phyloP scores from a whole-genome alignment of 1,140 invertebrate species.

The Amyelois transitella region DNA sequence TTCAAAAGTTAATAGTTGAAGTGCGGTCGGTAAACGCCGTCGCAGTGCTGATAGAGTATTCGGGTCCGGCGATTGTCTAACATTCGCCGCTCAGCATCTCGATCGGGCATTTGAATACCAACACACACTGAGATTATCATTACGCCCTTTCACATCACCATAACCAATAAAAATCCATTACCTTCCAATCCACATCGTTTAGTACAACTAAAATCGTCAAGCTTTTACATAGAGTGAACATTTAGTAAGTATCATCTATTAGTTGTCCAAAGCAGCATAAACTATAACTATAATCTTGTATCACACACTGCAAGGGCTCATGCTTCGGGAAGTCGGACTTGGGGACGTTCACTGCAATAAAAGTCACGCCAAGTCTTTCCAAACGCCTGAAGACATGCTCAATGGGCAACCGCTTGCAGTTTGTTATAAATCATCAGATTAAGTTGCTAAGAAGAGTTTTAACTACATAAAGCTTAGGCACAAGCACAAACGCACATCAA shows the following conservation, averaged over 20 bases:
- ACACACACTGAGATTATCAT: constrained; percentile 65
- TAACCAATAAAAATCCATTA: constrained; percentile 70
- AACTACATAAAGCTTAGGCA: constrained; percentile 66
- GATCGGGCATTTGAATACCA: constrained; percentile 75
- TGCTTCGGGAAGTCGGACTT: constrained; percentile 42
- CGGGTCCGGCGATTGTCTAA: constrained; percentile 46
- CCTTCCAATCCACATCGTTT: constrained; percentile 71
- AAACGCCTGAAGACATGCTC: constrained; percentile 36
- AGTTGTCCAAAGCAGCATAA: constrained; percentile 54
- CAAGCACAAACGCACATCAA: constrained; percentile 71
- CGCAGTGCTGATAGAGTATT: constrained; percentile 69
- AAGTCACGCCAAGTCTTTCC: constrained; percentile 45
- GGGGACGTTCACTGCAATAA: constrained; percentile 23
- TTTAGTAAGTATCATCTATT: constrained; percentile 60
- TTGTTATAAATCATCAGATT: constrained; percentile 47
- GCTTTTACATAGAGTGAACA: constrained; percentile 67
- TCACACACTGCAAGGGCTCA: constrained; percentile 68
- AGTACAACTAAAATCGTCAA: constrained; percentile 67
- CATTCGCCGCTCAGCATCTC: constrained; percentile 63
- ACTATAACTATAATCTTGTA: constrained; percentile 42
- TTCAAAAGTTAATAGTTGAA: constrained; percentile 17
- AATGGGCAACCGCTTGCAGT: constrained; percentile 60
- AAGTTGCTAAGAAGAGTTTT: constrained; percentile 53
- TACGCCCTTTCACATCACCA: constrained; percentile 64
- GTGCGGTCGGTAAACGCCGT: constrained; percentile 62